Evolutionary conservation across 2,888 invertebrate species (phyloP), one percentile per base, ranked within the genome.

Genomic region (Dermolepida albohirtum): DNA sequence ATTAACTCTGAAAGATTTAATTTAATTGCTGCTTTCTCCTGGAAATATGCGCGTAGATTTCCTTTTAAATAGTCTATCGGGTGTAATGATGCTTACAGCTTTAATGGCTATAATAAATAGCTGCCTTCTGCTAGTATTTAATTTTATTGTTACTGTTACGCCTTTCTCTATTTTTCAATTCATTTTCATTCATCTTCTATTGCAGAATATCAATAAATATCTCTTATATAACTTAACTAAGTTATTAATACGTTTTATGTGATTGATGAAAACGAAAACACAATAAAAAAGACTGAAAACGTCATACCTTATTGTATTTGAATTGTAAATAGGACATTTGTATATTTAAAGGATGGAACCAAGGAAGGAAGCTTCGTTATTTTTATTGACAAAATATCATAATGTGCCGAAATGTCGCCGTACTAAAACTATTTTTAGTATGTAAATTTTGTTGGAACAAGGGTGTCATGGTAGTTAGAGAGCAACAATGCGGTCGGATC

Each of bases 401-500:
- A 52, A 52, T 52, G 34, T 52, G n/a, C 51, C 14, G 34, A 52
- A 14, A 52, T 34, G 39, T 47, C 44, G 44, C 14, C 51, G 27
- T 14, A 52, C 51, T 55, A 43, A 44, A 63, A 59, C 50, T 66
- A 66, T 69, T 66, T 69, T 67, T 67, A 68, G 51, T 64, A 71
- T 72, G 72, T 66, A 72, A 70, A 72, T 71, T 69, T 59, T 68
- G 67, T 47, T 65, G 66, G 71, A 71, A 67, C 70, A 64, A 72
- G 74, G 73, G 74, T 74, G 75, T 76, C 77, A 73, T 72, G 75
- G 74, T 74, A 75, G 75, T 76, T 75, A 76, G 54, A 69, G n/a
- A 62, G 29, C 27, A 74, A 74, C 76, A 77, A 75, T 77, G 76
- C 75, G 72, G 74, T 67, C 78, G 77, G 78, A 80, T 80, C 80